These are phyloP conservation scores for Acanthochromis polyacanthus DNA, from an alignment of 2,113 vertebrate species.

Conservation along the genomic window DNA sequence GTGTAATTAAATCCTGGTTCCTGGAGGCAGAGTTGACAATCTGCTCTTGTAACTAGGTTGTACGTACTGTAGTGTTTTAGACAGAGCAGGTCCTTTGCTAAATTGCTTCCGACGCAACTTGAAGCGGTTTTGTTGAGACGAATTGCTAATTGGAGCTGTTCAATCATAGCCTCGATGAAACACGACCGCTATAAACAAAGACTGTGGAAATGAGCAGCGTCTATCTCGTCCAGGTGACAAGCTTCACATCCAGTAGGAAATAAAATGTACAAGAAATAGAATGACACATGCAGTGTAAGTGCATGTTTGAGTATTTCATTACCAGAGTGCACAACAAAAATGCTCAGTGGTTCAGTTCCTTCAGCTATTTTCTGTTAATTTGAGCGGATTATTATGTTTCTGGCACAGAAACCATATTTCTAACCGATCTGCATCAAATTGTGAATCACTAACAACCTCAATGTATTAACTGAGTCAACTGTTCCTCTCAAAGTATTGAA, in stretches of 20 bases:
- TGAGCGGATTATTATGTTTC: background rate
- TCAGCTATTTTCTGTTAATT: background rate
- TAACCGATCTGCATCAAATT: background rate
- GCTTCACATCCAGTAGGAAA: conserved; percentile 1
- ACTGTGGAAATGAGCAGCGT: conserved; percentile 7
- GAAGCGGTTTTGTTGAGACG: conserved; percentile 42
- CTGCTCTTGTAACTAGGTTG: conserved; percentile 54
- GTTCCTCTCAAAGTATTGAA: too few relatives aligned
- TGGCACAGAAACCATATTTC: background rate
- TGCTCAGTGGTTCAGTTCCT: background rate
- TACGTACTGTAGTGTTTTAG: conserved; percentile 30
- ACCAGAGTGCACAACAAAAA: background rate
- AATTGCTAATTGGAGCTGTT: conserved; percentile 54
- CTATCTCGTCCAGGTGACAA: conserved; percentile 14
- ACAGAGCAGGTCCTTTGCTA: conserved; percentile 32
- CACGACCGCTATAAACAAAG: conserved; percentile 20
- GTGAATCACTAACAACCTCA: background rate
- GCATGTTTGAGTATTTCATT: background rate
- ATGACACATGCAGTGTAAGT: background rate
- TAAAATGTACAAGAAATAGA: background rate
- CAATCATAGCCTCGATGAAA: conserved; percentile 35
- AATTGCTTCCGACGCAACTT: conserved; percentile 43
- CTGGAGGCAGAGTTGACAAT: conserved; percentile 58
- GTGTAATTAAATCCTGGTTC: conserved; percentile 64
- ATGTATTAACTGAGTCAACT: background rate